phyloP scores from a whole-genome alignment of 1,140 invertebrate species.

The Phortica variegata region DNA sequence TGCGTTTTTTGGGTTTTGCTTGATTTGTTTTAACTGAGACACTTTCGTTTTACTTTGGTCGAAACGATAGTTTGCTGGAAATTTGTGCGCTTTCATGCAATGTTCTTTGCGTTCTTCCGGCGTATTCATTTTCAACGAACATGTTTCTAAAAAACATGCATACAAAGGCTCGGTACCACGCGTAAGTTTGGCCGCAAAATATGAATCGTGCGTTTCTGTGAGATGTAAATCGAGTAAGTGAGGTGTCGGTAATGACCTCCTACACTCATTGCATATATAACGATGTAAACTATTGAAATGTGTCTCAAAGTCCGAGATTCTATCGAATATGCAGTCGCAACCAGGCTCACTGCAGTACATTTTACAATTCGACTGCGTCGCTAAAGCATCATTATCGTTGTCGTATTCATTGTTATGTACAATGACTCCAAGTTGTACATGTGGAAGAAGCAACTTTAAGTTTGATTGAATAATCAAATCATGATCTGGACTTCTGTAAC shows the following conservation, averaged over 20 bases:
- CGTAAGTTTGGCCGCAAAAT: slow-evolving; percentile 62
- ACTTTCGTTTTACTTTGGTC: slow-evolving; percentile 34
- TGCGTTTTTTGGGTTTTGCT: neutral
- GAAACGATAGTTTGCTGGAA: slow-evolving; percentile 67
- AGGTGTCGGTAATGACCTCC: slow-evolving; percentile 63
- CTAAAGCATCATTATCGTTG: neutral
- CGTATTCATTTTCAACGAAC: slow-evolving; percentile 61
- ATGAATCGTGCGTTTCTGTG: slow-evolving; percentile 69
- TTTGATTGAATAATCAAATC: slow-evolving; percentile 2
- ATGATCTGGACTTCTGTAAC: slow-evolving; percentile 6
- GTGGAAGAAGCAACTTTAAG: neutral
- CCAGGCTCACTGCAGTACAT: slow-evolving; percentile 11
- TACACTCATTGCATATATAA: slow-evolving; percentile 58
- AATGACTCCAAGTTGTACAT: slow-evolving; percentile 13
- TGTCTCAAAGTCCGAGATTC: neutral
- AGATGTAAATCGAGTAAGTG: slow-evolving; percentile 71
- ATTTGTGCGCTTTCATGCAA: slow-evolving; percentile 65
- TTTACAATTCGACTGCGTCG: no score
- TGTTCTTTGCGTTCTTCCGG: slow-evolving; percentile 62
- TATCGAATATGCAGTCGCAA: slow-evolving; percentile 2
- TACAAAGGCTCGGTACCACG: slow-evolving; percentile 64
- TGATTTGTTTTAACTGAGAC: slow-evolving; percentile 18
- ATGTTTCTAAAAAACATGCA: slow-evolving; percentile 68
- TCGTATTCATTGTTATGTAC: neutral
- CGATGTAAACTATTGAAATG: slow-evolving; percentile 14